Percentiles rank a stretch among this genome's conserved stretches.
phyloP scores from a whole-genome alignment of 2,888 invertebrate species.

The Apodemia hepburni region DNA sequence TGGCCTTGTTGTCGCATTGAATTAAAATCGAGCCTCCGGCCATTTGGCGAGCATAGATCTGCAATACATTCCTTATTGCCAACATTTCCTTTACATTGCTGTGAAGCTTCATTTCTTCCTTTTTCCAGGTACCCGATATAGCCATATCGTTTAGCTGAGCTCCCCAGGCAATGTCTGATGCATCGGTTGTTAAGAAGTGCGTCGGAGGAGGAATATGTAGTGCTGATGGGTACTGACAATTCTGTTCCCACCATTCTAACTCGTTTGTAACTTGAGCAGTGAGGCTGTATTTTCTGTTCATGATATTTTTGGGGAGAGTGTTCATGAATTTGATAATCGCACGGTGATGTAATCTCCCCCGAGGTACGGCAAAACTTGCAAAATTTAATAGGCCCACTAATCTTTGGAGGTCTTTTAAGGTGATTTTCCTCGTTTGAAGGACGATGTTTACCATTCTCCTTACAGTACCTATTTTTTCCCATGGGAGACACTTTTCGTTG shows the following conservation, averaged over 20 bases:
- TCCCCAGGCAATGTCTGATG: conserved; percentile 27
- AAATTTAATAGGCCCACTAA: neutral
- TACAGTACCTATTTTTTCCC: neutral
- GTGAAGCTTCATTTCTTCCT: neutral
- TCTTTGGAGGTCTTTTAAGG: neutral
- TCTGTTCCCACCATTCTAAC: no score
- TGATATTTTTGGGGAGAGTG: no score
- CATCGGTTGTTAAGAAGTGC: conserved; percentile 29
- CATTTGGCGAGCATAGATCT: no score
- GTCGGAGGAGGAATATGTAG: conserved; percentile 22
- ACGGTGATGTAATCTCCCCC: no score
- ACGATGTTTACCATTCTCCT: neutral
- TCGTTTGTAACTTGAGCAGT: no score
- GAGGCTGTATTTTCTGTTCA: no score
- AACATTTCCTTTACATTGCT: no score
- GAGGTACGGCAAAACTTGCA: neutral
- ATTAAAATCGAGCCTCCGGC: no score
- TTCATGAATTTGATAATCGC: no score
- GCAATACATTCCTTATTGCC: no score
- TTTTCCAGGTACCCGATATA: neutral
- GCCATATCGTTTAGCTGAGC: conserved; percentile 20
- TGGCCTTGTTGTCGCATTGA: no score
- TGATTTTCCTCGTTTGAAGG: neutral
- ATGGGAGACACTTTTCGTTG: neutral
- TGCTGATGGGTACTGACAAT: no score